Percentiles rank a stretch among this genome's conserved stretches.
Conservation (phyloP, 2,113 vertebrate species). For the Seriola dumerili region DNA sequence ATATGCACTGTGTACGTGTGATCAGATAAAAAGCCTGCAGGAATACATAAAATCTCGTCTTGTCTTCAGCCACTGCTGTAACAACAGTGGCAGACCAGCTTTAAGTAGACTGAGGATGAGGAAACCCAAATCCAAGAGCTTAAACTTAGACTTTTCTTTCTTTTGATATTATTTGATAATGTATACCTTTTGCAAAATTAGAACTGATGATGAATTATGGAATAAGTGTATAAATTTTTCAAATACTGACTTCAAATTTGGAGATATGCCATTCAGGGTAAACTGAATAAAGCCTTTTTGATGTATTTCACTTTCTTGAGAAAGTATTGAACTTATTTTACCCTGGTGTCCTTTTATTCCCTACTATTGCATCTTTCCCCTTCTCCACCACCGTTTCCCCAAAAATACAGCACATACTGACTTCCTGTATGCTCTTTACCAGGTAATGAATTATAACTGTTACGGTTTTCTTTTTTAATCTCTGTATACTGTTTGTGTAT, state of each 20-base stretch:
- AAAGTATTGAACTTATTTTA: constrained; percentile 28
- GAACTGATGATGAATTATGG: constrained; percentile 16
- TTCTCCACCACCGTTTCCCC: not conserved
- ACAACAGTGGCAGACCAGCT: constrained; percentile 16
- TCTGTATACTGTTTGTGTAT: constrained; percentile 71
- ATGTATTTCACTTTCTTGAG: constrained; percentile 34
- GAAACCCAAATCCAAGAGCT: constrained; percentile 24
- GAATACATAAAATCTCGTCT: constrained; percentile 29
- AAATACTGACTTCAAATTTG: constrained; percentile 42
- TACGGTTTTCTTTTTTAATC: constrained; percentile 50
- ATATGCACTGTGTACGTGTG: constrained; percentile 58
- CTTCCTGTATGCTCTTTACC: constrained; percentile 60
- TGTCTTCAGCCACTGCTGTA: constrained; percentile 24
- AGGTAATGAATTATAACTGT: constrained; percentile 58
- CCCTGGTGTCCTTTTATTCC: not conserved
- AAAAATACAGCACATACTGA: constrained; percentile 55
- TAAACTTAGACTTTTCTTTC: not conserved
- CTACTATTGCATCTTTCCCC: not conserved
- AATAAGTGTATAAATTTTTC: constrained; percentile 30
- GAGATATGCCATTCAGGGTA: constrained; percentile 32
- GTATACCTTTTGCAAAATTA: constrained; percentile 17
- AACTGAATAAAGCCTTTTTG: constrained; percentile 34
- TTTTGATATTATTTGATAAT: constrained; percentile 5
- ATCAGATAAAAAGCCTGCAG: constrained; percentile 37
- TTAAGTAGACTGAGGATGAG: constrained; percentile 6